Evolutionary conservation across 2,113 vertebrate species (phyloP).

Genomic region (Scopus umbretta): DNA sequence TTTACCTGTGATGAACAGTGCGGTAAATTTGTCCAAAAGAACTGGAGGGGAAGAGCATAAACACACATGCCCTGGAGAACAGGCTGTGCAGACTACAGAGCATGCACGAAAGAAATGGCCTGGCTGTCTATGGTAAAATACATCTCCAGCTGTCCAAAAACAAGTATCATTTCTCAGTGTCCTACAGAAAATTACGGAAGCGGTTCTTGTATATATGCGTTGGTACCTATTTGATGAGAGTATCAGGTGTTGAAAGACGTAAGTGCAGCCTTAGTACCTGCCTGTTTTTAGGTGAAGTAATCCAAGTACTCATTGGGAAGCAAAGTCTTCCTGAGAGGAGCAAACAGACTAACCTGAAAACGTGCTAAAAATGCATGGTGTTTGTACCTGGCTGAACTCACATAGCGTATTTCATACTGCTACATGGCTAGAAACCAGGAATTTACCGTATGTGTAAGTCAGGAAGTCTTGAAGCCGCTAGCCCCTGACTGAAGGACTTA

Average conservation of each 20-base stretch:
- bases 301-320: not conserved
- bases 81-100: not conserved
- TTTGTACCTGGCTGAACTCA: not conserved
- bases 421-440: not conserved
- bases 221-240: not conserved
- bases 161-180: not conserved
- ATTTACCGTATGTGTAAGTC: not conserved
- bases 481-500: not conserved
- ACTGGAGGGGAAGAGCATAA: not conserved
- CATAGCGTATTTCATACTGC: not conserved
- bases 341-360: not conserved
- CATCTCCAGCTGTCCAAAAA: not conserved
- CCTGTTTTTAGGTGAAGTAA: not conserved
- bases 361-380: not conserved
- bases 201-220: not conserved
- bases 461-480: not conserved
- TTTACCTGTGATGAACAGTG: not conserved
- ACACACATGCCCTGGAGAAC: not conserved
- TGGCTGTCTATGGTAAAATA: not conserved
- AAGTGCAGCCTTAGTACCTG: not conserved
- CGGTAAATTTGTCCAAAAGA: not conserved
- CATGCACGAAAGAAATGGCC: not conserved
- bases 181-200: not conserved
- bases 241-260: not conserved
- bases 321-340: not conserved